phyloP scores from a whole-genome alignment of 2,113 vertebrate genomes.

The Neotragus moschatus region DNA sequence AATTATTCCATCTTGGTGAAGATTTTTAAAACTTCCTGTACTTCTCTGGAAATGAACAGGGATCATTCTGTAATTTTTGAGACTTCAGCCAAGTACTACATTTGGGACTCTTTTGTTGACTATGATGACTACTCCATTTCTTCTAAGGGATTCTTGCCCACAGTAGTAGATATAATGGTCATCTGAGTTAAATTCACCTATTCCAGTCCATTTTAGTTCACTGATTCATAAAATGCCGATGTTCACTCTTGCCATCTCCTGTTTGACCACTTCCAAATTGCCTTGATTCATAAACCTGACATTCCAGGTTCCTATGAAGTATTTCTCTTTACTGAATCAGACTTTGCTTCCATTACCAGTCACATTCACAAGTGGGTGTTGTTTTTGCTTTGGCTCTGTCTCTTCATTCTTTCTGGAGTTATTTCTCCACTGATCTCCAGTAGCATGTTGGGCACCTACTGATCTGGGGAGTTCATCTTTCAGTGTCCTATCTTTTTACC shows the following conservation, averaged over 20 bases:
- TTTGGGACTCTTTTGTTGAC: background rate
- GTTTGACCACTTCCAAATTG: background rate
- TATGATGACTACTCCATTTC: background rate
- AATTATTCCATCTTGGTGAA: background rate
- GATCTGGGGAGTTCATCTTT: background rate
- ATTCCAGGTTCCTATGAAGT: background rate
- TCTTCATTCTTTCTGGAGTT: background rate
- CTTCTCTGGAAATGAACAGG: background rate
- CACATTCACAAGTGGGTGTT: background rate
- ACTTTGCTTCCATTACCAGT: background rate
- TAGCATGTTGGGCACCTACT: background rate
- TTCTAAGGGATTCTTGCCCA: background rate
- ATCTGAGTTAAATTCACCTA: background rate
- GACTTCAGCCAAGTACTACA: background rate
- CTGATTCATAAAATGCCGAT: rapidly evolving
- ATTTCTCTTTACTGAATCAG: background rate
- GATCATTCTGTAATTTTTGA: background rate
- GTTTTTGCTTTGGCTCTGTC: background rate
- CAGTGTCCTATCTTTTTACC: background rate
- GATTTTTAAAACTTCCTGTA: background rate
- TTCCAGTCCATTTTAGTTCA: background rate
- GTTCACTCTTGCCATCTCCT: background rate
- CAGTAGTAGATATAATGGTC: background rate
- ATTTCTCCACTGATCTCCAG: background rate
- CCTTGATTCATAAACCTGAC: background rate